phyloP scores from a whole-genome alignment of 2,888 invertebrate genomes.

The Amaurobius ferox region DNA sequence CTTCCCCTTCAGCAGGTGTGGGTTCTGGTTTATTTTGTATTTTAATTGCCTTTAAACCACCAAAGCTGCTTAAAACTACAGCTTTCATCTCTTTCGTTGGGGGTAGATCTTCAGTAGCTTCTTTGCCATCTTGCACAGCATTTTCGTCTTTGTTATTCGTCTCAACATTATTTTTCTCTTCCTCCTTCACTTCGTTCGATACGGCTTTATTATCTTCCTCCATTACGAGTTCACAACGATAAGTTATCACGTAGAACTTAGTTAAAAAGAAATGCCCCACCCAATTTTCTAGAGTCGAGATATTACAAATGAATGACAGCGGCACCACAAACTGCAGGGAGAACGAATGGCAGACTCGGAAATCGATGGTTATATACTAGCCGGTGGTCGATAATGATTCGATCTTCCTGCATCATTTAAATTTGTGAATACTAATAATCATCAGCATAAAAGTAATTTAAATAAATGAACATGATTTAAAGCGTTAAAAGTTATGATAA shows the following conservation, averaged over 20 bases:
- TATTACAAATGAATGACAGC: slow-evolving; percentile 30
- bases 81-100: slow-evolving; percentile 87
- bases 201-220: slow-evolving; percentile 43
- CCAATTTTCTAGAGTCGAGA: slow-evolving; percentile 19
- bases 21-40: slow-evolving; percentile 88
- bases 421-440: no score
- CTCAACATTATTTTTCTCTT: slow-evolving; percentile 26
- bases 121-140: slow-evolving; percentile 39
- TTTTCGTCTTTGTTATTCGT: slow-evolving; percentile 39
- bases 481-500: no score
- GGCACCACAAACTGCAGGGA: neutral
- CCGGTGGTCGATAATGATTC: neutral
- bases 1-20: slow-evolving; percentile 80
- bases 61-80: slow-evolving; percentile 89
- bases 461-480: no score
- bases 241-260: neutral
- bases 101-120: slow-evolving; percentile 50
- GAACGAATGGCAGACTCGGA: neutral
- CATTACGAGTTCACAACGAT: neutral
- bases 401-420: no score
- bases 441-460: no score
- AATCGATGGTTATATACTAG: neutral
- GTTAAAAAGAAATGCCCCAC: slow-evolving; percentile 46
- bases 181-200: slow-evolving; percentile 37
- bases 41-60: slow-evolving; percentile 90